Conservation (phyloP, 2,113 vertebrate genomes). For the Mesembrinibis cayennensis region DNA sequence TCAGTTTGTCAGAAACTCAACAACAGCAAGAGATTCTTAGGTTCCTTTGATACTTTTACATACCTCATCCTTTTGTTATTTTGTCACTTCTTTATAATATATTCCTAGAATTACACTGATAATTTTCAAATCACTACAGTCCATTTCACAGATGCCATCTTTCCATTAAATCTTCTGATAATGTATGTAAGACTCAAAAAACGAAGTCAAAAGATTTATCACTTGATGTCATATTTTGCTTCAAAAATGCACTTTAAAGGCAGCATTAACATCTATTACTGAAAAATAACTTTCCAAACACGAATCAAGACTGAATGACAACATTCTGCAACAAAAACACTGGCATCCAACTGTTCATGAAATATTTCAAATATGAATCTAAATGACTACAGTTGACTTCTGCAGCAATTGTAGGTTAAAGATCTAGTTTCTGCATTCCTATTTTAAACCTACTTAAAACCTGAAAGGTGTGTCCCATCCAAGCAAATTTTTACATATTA, state of each 20-base stretch:
- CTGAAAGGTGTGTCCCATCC: not conserved
- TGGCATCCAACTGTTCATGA: not conserved
- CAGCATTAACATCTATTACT: not conserved
- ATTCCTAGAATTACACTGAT: not conserved
- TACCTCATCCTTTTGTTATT: not conserved
- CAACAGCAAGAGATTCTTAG: not conserved
- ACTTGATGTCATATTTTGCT: not conserved
- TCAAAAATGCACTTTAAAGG: not conserved
- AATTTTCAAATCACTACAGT: not conserved
- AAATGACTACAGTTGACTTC: not conserved
- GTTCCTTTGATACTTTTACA: not conserved
- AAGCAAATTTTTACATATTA: not conserved
- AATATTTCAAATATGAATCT: not conserved
- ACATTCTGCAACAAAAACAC: not conserved
- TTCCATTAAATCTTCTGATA: not conserved
- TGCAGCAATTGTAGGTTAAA: not conserved
- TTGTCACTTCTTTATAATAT: not conserved
- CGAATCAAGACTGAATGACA: not conserved
- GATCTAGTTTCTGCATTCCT: not conserved
- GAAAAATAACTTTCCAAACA: not conserved
- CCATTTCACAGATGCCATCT: fast-evolving
- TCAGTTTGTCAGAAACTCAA: not conserved
- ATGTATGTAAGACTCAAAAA: not conserved
- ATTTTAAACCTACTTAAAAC: not conserved
- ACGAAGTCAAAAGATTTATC: not conserved